Percentiles rank a stretch among this genome's conserved stretches.
phyloP scores from a whole-genome alignment of 1,140 invertebrate genomes.

The Apis florea region DNA sequence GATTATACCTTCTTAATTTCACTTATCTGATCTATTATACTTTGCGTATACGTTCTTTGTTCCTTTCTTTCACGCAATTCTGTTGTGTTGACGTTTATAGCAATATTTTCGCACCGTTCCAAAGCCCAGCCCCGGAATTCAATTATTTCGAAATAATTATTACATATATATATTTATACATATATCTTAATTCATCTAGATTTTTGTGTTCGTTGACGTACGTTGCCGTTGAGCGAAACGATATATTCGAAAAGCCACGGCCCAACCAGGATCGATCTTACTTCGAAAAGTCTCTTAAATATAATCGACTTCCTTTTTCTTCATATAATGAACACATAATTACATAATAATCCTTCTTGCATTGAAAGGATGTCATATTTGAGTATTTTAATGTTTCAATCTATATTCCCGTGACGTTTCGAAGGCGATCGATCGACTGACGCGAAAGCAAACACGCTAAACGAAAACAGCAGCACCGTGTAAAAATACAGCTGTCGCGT shows the following conservation, averaged over 20 bases:
- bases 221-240: conserved; percentile 50
- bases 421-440: conserved; percentile 48
- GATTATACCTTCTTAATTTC: conserved; percentile 24
- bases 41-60: conserved; percentile 21
- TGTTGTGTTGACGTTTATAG: conserved; percentile 45
- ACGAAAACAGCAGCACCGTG: conserved; percentile 61
- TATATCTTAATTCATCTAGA: conserved; percentile 57
- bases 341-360: conserved; percentile 2
- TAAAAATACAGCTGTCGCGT: conserved; percentile 41
- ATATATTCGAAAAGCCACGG: conserved; percentile 24
- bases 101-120: conserved; percentile 63
- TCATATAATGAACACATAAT: conserved; percentile 1
- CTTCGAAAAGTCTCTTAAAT: conserved; percentile 10
- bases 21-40: conserved; percentile 31
- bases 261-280: conserved; percentile 14
- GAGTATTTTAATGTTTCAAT: conserved; percentile 24
- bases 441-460: conserved; percentile 50
- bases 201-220: conserved; percentile 59
- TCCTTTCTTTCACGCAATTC: conserved; percentile 13
- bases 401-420: conserved; percentile 34
- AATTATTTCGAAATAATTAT: conserved; percentile 53
- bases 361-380: conserved; percentile 24
- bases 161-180: conserved; percentile 54
- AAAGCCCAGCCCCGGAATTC: conserved; percentile 74
- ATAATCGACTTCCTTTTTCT: background rate